These are phyloP conservation scores for Scolopax rusticola DNA, from an alignment of 2,797 vertebrate genomes.

Conservation along the genomic window DNA sequence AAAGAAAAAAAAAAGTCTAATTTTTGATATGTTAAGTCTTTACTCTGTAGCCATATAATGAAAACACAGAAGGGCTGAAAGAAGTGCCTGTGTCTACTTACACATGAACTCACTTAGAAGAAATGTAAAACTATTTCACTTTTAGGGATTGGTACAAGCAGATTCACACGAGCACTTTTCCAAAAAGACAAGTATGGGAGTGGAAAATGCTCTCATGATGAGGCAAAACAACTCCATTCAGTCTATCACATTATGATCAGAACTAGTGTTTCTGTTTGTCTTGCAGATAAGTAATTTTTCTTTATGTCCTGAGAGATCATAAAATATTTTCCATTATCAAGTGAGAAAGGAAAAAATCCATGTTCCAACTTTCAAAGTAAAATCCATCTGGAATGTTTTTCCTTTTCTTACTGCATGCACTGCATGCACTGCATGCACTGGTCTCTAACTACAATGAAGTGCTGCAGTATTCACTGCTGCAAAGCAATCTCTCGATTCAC, in stretches of 20 bases:
- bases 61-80: not conserved
- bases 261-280: not conserved
- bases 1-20: fast-evolving
- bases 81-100: not conserved
- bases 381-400: not conserved
- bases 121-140: not conserved
- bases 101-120: not conserved
- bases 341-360: not conserved
- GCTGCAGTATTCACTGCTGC: not conserved
- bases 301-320: not conserved
- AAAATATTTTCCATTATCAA: not conserved
- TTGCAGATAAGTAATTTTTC: not conserved
- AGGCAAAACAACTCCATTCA: not conserved
- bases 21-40: not conserved
- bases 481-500: not conserved
- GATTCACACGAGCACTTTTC: not conserved
- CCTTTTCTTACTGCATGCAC: not conserved
- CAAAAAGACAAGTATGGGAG: not conserved
- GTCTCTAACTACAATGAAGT: not conserved
- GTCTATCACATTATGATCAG: not conserved
- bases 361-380: not conserved
- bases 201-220: not conserved
- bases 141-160: not conserved
- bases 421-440: not conserved
- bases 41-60: not conserved